Evolutionary conservation across 1,140 invertebrate species (phyloP).

Genomic region (Charaxes varanes): DNA sequence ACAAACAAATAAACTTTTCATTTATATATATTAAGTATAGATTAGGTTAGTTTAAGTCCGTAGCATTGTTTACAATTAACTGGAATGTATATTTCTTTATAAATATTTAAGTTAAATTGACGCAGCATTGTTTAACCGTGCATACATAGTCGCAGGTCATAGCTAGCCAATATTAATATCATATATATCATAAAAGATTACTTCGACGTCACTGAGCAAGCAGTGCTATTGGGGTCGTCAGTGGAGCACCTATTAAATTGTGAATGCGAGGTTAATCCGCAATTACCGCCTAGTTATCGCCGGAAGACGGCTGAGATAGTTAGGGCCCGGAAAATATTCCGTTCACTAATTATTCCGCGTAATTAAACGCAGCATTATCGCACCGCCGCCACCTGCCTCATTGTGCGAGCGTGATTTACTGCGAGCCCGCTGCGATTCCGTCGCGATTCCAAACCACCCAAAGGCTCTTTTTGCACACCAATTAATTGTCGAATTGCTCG

Average conservation of each 20-base stretch:
- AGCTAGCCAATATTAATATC: no score
- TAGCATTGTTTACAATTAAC: no score
- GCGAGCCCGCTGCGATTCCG: constrained; percentile 60
- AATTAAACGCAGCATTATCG: constrained; percentile 73
- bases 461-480: constrained; percentile 68
- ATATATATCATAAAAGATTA: no score
- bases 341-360: constrained; percentile 73
- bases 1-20: no score
- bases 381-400: constrained; percentile 65
- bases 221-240: constrained; percentile 54
- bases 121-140: no score
- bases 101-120: no score
- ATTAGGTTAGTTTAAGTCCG: no score
- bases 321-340: constrained; percentile 72
- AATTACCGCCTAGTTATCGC: constrained; percentile 73
- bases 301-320: constrained; percentile 72
- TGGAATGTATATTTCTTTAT: no score
- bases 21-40: no score
- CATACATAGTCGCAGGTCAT: no score
- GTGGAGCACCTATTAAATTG: constrained; percentile 67
- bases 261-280: constrained; percentile 72
- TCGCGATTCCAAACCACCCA: constrained; percentile 51
- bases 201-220: constrained; percentile 62
- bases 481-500: constrained; percentile 69
- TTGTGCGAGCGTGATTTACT: constrained; percentile 69